Conservation (phyloP, 2,797 vertebrate species). For the Clarias platycephalus region DNA sequence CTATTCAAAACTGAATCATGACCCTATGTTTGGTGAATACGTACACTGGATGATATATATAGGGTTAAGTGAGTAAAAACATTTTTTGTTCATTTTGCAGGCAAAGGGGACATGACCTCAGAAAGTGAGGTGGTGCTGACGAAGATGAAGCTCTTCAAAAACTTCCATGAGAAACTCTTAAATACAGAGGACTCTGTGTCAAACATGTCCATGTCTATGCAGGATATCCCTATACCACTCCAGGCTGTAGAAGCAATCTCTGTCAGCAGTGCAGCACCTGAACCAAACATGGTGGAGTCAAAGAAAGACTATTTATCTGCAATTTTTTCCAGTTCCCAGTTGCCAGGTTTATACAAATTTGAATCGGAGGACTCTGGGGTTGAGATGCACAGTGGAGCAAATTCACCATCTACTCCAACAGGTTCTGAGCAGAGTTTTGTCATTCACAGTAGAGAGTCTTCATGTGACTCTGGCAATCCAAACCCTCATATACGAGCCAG, state of each 20-base stretch:
- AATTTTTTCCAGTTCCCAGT: constrained; percentile 71
- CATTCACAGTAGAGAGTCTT: constrained; percentile 83
- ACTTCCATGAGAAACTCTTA: constrained; percentile 63
- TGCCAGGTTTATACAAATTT: constrained; percentile 80
- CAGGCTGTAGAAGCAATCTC: constrained; percentile 54
- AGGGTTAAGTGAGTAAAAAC: neutral
- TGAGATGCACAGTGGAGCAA: constrained; percentile 81
- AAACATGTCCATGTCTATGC: constrained; percentile 63
- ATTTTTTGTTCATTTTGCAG: constrained; percentile 60
- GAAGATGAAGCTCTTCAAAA: constrained; percentile 81
- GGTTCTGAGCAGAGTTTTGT: constrained; percentile 86
- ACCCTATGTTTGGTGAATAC: constrained; percentile 41
- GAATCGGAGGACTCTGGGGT: constrained; percentile 87
- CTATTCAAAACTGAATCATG: constrained; percentile 37
- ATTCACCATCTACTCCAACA: constrained; percentile 80
- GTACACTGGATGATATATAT: neutral
- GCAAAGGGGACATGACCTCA: constrained; percentile 72
- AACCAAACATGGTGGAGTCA: constrained; percentile 43
- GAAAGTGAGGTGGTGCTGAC: constrained; percentile 83
- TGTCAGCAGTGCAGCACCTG: constrained; percentile 40
- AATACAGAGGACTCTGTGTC: constrained; percentile 61
- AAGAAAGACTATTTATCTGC: constrained; percentile 66
- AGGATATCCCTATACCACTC: constrained; percentile 49
- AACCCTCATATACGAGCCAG: constrained; percentile 64
- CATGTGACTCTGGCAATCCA: constrained; percentile 78